Base-by-base conservation (phyloP, 1,140 invertebrate species). In the Eulimnadia texana region DNA sequence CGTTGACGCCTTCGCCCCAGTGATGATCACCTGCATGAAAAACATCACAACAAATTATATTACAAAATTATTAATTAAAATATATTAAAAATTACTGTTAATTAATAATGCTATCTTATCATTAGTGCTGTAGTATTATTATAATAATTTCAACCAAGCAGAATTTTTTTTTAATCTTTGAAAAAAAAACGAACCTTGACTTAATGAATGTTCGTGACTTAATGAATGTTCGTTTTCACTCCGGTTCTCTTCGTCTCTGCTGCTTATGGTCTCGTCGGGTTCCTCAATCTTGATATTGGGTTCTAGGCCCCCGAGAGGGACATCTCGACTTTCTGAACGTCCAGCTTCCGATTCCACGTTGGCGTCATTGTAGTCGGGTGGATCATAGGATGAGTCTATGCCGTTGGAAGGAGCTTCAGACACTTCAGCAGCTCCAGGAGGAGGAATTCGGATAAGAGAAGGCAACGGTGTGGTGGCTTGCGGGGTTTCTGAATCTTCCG, bases 11-110 rank as follows among this genome's bases (percentile, higher is more conserved):
- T 16, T 57, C 55, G 2, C 22, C 33, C 55, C 55, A 57, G 55
- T 27, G 20, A 23, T 57, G 55, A 28, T 57, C 55, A n/a, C 55
- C 55, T 57, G 28, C 10, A n/a, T n/a, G n/a, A n/a, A n/a, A n/a
- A n/a, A n/a, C n/a, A n/a, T n/a, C n/a, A n/a, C n/a, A n/a, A n/a
- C n/a, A n/a, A n/a, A n/a, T n/a, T n/a, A n/a, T n/a, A n/a, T 42
- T 42, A 9, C 33, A 42, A 42, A 42, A 9, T 42, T 42, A 16
- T 42, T 42, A 9, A 42, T 42, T 42, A 9, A 9, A 42, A 6
- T 42, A 6, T 42, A n/a, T n/a, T n/a, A n/a, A n/a, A n/a, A n/a
- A n/a, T n/a, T n/a, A n/a, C n/a, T n/a, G n/a, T n/a, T n/a, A n/a
- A n/a, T n/a, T n/a, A n/a, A n/a, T n/a, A n/a, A n/a, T n/a, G n/a